Evolutionary conservation across 2,888 invertebrate genomes (phyloP), one percentile per base, ranked within the genome.

Genomic region (Callimorpha dominula): DNA sequence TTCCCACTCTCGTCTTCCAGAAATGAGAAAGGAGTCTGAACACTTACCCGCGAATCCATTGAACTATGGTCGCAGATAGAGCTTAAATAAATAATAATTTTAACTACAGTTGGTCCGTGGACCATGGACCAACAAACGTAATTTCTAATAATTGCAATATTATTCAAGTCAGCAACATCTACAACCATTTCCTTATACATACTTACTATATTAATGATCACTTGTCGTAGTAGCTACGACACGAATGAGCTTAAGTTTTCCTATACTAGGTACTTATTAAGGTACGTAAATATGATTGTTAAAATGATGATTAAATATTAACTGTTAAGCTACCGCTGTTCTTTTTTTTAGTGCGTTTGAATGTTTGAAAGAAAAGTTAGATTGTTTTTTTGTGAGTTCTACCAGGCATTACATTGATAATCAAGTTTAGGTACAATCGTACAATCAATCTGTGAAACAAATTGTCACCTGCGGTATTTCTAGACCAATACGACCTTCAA

Each of bases 371-470:
- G 20, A 57, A 65, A 65, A 65, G n/a, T 4, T 20, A n/a, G 14
- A 17, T 65, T 40, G 17, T 42, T 42, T 42, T 14, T 20, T 42
- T 63, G 17, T 63, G 42, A 54, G 54, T 54, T 7, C 20, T 65
- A 63, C 42, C 20, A 20, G 20, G 12, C 71, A 20, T 40, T 68
- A 72, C 46, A 1, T 31, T 80, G 76, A 78, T 76, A 76, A 73
- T 75, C 68, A 68, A 72, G 72, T 71, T 14, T 70, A 67, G 20
- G 31, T 31, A 31, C 31, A 31, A 31, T 31, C 31, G 31, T 31
- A 31, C 31, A 31, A 31, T 31, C 31, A 31, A 31, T 31, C 31
- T 31, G 31, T 31, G 31, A 2, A 31, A 31, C 31, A 31, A 31
- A 31, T 31, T 31, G 2, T 31, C 1, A 2, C 31, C 2, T 31